phyloP scores from a whole-genome alignment of 1,140 invertebrate genomes.

The Ceratina japonica region DNA sequence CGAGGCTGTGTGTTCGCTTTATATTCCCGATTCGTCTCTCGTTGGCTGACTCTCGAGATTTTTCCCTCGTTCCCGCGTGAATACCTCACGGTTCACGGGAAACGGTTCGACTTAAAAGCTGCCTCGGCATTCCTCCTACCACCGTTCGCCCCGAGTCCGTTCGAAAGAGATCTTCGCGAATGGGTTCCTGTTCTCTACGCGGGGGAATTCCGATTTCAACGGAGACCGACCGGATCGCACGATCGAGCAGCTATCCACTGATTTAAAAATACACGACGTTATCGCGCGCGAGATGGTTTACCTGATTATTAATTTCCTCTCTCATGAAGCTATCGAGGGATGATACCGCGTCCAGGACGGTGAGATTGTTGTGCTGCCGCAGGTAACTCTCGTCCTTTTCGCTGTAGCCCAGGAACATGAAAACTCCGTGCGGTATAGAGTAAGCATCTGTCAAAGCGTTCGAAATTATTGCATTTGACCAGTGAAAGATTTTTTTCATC shows the following conservation, averaged over 20 bases:
- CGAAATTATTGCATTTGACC: not conserved
- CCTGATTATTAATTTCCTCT: constrained; percentile 85
- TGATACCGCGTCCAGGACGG: constrained; percentile 88
- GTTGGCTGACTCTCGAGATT: constrained; percentile 38
- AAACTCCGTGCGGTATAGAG: constrained; percentile 88
- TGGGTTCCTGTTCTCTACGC: not conserved
- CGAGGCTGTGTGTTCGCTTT: constrained; percentile 39
- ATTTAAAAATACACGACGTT: not conserved
- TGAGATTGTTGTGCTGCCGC: constrained; percentile 87
- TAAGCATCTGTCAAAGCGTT: constrained; percentile 83
- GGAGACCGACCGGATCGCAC: not conserved
- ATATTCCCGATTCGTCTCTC: constrained; percentile 48
- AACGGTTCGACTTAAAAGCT: constrained; percentile 15
- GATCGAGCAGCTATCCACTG: too few species aligned
- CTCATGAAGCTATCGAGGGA: constrained; percentile 88
- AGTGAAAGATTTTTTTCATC: not conserved
- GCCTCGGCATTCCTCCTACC: not conserved
- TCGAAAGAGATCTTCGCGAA: not conserved
- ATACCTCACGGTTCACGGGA: not conserved
- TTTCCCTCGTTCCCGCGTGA: constrained; percentile 29
- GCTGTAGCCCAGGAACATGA: constrained; percentile 92
- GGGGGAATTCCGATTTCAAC: not conserved
- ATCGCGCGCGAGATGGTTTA: constrained; percentile 66
- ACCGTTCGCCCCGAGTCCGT: too few species aligned
- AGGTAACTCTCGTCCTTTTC: constrained; percentile 91